Evolutionary conservation across 2,797 vertebrate genomes (phyloP).

Genomic region (Acipenser transmontanus): DNA sequence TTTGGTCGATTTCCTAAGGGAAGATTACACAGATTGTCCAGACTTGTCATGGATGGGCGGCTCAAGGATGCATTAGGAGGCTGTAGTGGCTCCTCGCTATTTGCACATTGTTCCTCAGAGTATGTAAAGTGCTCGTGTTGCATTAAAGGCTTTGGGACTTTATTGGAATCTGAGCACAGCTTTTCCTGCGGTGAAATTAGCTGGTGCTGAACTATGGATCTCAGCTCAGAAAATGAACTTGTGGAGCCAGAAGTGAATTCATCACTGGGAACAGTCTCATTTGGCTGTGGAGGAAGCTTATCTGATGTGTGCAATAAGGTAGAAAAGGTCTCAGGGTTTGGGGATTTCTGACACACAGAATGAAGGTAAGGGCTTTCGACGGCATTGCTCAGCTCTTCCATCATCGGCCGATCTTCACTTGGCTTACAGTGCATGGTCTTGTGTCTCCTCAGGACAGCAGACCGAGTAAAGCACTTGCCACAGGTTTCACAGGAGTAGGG

Average conservation of each 20-base stretch:
- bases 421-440: conserved; percentile 69
- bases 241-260: conserved; percentile 33
- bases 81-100: conserved; percentile 41
- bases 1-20: conserved; percentile 40
- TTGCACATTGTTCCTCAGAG: conserved; percentile 31
- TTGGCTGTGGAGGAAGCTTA: conserved; percentile 44
- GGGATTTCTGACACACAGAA: conserved; percentile 40
- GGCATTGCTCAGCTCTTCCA: conserved; percentile 33
- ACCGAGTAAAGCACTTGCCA: conserved; percentile 85
- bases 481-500: conserved; percentile 84
- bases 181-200: conserved; percentile 53
- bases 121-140: conserved; percentile 49
- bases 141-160: conserved; percentile 48
- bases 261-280: conserved; percentile 21
- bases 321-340: conserved; percentile 47
- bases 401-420: not conserved
- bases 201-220: conserved; percentile 51
- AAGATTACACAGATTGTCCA: conserved; percentile 57
- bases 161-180: conserved; percentile 44
- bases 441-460: conserved; percentile 83
- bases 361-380: conserved; percentile 38
- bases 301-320: conserved; percentile 42
- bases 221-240: conserved; percentile 63
- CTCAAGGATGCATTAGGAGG: conserved; percentile 36
- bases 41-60: conserved; percentile 51